Percentiles rank a stretch among this genome's conserved stretches.
These are phyloP conservation scores for Ochropacha duplaris DNA, from an alignment of 2,888 invertebrate genomes.

Conservation along the genomic window DNA sequence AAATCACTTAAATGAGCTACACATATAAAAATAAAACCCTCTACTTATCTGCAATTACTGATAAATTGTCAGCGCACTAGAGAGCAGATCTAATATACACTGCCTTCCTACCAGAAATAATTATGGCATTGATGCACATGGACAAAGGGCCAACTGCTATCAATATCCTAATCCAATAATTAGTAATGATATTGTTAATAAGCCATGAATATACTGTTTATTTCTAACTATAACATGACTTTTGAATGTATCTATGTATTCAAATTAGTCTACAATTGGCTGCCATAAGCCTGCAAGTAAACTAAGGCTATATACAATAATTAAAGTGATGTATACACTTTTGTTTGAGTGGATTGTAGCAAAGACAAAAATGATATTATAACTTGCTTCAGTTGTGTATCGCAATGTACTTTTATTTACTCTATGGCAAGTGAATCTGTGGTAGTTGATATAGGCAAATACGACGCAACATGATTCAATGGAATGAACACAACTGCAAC, in stretches of 20 bases:
- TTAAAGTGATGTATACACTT: background rate
- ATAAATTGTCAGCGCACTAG: conserved; percentile 4
- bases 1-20: conserved; percentile 15
- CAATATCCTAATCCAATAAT: conserved; percentile 16
- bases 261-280: conserved; percentile 14
- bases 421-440: background rate
- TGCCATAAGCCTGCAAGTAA: conserved; percentile 8
- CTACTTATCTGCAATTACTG: conserved; percentile 6
- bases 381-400: background rate
- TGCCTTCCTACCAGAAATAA: conserved; percentile 29
- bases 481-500: conserved; percentile 26
- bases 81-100: conserved; percentile 32
- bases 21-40: conserved; percentile 23
- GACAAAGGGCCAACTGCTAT: conserved; percentile 25
- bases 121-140: conserved; percentile 41
- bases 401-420: background rate
- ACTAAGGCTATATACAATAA: conserved; percentile 18
- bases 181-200: conserved; percentile 16
- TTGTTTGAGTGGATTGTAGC: background rate
- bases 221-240: conserved; percentile 27
- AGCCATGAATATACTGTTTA: conserved; percentile 26
- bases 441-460: background rate
- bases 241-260: conserved; percentile 6
- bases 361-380: background rate
- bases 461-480: conserved; percentile 9